phyloP scores from a whole-genome alignment of 1,140 invertebrate genomes.

The Globodera ellingtonae region DNA sequence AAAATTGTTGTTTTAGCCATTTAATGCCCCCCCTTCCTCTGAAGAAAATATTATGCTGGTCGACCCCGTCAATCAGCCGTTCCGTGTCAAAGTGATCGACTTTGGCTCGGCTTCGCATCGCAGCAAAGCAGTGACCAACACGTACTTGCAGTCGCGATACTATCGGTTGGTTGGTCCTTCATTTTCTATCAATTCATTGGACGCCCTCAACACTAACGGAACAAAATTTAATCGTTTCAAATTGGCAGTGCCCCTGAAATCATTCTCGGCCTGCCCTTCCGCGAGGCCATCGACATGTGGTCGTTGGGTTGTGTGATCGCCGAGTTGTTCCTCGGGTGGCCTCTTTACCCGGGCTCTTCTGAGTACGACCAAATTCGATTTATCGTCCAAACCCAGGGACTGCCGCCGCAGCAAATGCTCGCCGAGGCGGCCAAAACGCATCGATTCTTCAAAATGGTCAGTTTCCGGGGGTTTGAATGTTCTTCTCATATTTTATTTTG shows the following conservation, averaged over 20 bases:
- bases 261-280: slow-evolving; percentile 93
- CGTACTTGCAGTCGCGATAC: slow-evolving; percentile 97
- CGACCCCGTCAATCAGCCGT: slow-evolving; percentile 93
- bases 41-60: slow-evolving; percentile 98
- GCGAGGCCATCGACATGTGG: slow-evolving; percentile 99
- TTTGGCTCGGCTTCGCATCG: slow-evolving; percentile 99
- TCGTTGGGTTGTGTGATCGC: slow-evolving; percentile 98
- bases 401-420: slow-evolving; percentile 97
- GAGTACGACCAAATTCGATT: slow-evolving; percentile 99
- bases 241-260: slow-evolving; percentile 87
- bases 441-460: slow-evolving; percentile 86
- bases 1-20: not conserved
- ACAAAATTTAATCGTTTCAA: too few relatives aligned
- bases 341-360: slow-evolving; percentile 96
- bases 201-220: too few relatives aligned
- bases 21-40: not conserved
- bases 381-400: slow-evolving; percentile 85
- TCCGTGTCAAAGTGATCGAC: slow-evolving; percentile 88
- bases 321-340: slow-evolving; percentile 98
- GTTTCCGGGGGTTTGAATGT: slow-evolving; percentile 8
- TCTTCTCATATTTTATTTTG: too few relatives aligned
- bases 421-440: slow-evolving; percentile 96
- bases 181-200: too few relatives aligned
- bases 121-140: slow-evolving; percentile 98
- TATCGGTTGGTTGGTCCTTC: slow-evolving; percentile 72